These are phyloP conservation scores for Ornithoptera alexandrae DNA, from an alignment of 2,888 invertebrate species.

Conservation along the genomic window DNA sequence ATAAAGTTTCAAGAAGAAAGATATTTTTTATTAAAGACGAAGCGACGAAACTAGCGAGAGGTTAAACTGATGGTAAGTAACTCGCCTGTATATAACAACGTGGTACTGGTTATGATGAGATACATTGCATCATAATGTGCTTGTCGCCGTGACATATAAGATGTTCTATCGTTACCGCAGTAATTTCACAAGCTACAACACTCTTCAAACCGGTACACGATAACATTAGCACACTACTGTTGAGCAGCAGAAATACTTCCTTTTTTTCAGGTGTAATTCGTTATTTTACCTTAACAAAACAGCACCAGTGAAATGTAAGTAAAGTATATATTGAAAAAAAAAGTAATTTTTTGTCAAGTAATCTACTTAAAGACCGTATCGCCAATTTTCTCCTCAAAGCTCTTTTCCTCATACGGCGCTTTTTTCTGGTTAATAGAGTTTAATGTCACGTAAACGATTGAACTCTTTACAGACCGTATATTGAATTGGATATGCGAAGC, in stretches of 20 bases:
- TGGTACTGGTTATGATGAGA: too few relatives aligned
- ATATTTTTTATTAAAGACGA: too few relatives aligned
- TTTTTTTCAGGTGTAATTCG: neutral
- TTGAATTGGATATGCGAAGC: neutral
- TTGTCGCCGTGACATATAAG: too few relatives aligned
- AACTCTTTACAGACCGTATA: neutral
- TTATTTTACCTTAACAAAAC: neutral
- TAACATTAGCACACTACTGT: too few relatives aligned
- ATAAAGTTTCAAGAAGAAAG: neutral
- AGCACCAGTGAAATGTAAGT: neutral
- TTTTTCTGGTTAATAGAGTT: slow-evolving; percentile 9
- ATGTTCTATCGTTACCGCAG: too few relatives aligned
- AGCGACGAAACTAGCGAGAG: too few relatives aligned
- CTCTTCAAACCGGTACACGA: too few relatives aligned
- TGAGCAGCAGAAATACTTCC: neutral
- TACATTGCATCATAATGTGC: too few relatives aligned
- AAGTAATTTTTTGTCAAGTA: neutral
- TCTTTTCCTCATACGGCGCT: neutral
- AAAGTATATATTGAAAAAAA: neutral
- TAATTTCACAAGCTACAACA: too few relatives aligned
- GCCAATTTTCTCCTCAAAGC: neutral
- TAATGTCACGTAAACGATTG: slow-evolving; percentile 1
- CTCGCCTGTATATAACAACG: too few relatives aligned
- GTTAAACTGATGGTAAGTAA: too few relatives aligned
- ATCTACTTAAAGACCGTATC: neutral